Percentiles rank a stretch among this genome's conserved stretches.
Evolutionary conservation across 2,113 vertebrate genomes (phyloP).

Genomic region (Sterna hirundo): DNA sequence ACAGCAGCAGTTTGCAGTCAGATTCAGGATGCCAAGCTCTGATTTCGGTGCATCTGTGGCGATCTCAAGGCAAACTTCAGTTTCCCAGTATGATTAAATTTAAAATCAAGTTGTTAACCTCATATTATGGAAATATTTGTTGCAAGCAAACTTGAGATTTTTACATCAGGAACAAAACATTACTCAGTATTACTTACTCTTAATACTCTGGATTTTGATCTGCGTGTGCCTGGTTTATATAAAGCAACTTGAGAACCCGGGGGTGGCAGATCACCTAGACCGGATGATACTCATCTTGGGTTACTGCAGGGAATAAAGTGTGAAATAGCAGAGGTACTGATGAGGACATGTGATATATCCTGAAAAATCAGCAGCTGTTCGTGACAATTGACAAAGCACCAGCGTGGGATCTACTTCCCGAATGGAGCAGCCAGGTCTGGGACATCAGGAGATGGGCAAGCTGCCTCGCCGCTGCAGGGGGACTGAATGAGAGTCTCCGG

Average conservation of each 20-base stretch:
- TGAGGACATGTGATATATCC: background rate
- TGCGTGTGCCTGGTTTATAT: background rate
- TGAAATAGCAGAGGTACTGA: conserved; percentile 40
- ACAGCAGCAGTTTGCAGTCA: background rate
- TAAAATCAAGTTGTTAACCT: background rate
- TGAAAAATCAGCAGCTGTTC: conserved; percentile 50
- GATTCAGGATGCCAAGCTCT: background rate
- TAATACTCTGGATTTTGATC: background rate
- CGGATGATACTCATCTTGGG: background rate
- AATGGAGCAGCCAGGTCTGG: background rate
- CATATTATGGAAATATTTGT: background rate
- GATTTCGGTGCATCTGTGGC: background rate
- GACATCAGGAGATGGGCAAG: background rate
- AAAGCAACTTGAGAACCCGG: background rate
- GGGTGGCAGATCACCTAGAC: background rate
- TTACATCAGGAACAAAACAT: background rate
- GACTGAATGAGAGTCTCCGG: background rate
- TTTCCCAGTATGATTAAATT: background rate
- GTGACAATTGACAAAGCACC: background rate
- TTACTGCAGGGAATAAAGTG: conserved; percentile 17
- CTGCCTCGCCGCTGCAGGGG: background rate
- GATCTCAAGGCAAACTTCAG: background rate
- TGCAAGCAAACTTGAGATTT: background rate
- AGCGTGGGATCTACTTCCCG: background rate
- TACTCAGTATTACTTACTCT: background rate